Percentiles rank a stretch among this genome's conserved stretches.
phyloP scores from a whole-genome alignment of 2,888 invertebrate genomes.

The Lymantria monacha region DNA sequence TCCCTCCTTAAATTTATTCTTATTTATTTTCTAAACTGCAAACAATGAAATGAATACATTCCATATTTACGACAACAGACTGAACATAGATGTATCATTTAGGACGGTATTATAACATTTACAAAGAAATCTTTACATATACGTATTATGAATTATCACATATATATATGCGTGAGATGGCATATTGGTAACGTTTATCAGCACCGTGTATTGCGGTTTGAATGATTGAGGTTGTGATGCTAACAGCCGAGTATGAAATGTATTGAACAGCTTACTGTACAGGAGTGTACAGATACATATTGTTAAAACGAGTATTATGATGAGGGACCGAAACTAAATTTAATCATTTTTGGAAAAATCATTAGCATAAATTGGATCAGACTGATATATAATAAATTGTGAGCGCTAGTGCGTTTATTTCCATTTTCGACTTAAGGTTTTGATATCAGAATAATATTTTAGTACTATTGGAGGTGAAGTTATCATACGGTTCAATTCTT shows the following conservation, averaged over 20 bases:
- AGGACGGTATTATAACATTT: slow-evolving; percentile 36
- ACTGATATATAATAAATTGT: slow-evolving; percentile 61
- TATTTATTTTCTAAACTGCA: slow-evolving; percentile 9
- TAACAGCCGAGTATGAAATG: slow-evolving; percentile 17
- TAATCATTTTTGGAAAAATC: slow-evolving; percentile 48
- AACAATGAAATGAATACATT: slow-evolving; percentile 47
- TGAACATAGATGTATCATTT: slow-evolving; percentile 54
- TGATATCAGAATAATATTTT: slow-evolving; percentile 9
- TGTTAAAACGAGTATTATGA: slow-evolving; percentile 57
- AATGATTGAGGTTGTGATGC: slow-evolving; percentile 27
- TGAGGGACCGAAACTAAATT: slow-evolving; percentile 66
- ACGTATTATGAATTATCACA: slow-evolving; percentile 24
- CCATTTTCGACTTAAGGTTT: slow-evolving; percentile 15
- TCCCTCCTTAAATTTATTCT: slow-evolving; percentile 12
- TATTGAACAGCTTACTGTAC: slow-evolving; percentile 9
- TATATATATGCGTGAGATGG: slow-evolving; percentile 23
- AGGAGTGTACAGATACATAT: slow-evolving; percentile 18
- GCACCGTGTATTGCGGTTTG: slow-evolving; percentile 16
- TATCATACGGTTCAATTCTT: slow-evolving; percentile 5
- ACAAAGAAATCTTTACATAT: slow-evolving; percentile 25
- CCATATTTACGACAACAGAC: slow-evolving; percentile 58
- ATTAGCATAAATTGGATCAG: slow-evolving; percentile 61
- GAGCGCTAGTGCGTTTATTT: slow-evolving; percentile 41
- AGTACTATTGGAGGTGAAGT: slow-evolving; percentile 9
- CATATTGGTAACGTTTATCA: slow-evolving; percentile 22